Evolutionary conservation across 2,888 invertebrate species (phyloP), one percentile per base, ranked within the genome.

Genomic region (Ophioninae sp.): DNA sequence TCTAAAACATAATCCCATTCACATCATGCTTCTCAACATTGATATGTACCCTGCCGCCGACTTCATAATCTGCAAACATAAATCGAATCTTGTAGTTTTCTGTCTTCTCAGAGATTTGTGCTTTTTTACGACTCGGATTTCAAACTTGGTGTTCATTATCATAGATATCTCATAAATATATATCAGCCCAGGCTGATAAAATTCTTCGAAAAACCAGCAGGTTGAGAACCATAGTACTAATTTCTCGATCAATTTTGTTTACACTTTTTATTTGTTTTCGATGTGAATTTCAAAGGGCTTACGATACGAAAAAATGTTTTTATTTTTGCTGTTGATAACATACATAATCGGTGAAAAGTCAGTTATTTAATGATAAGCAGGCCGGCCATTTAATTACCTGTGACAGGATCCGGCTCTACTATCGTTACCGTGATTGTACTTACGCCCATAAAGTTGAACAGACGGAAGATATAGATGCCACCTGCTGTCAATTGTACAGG

Each of bases 401-500:
- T 20, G 20, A n/a, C 8, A 23, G 10, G 41, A 58, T 2, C 58
- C 9, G 59, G 39, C 37, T 20, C 20, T 13, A 9, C 59, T 13
- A 8, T 41, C 41, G 10, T 41, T 13, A 6, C 7, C 41, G 6
- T 5, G 6, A 13, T 72, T 20, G 22, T 39, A 73, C 82, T 82
- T 69, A 82, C 84, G 79, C 73, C 75, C 9, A 80, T 75, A 58
- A 81, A 84, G 20, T 68, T 65, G 20, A 41, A 37, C 20, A 82
- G 71, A 23, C 84, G 81, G 30, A 79, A 86, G 65, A 81, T 74
- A 58, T 86, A 84, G 41, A 84, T 83, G 51, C 78, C 67, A 23
- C 83, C 85, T 0, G 84, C 85, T 9, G 79, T 79, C 51, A 86
- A 77, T 44, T 78, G 58, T 6, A 84, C 51, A 22, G 82, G 85